Conservation (phyloP, 2,113 vertebrate genomes). For the Beaufortia kweichowensis region DNA sequence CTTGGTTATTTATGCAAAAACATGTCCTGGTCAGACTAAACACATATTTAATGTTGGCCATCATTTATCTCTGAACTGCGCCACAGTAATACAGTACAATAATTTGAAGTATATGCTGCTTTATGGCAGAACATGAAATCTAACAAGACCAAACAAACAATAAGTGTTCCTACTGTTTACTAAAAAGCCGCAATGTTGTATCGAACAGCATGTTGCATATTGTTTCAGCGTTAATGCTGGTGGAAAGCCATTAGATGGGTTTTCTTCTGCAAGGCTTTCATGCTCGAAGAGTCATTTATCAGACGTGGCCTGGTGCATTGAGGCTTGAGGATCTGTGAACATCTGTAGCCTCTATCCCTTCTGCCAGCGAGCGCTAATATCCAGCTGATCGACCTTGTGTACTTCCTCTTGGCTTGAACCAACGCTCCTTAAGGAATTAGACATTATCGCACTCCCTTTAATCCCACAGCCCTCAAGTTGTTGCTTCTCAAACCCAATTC, state of each 20-base stretch:
- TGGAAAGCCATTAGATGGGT: conserved; percentile 4
- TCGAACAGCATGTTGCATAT: background rate
- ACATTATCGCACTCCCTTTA: background rate
- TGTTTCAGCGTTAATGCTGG: conserved; percentile 1
- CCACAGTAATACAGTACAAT: too few species aligned
- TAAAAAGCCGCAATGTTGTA: background rate
- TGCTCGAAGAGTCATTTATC: conserved; percentile 22
- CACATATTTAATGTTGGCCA: too few species aligned
- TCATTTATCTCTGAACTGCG: too few species aligned
- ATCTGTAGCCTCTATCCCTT: conserved; percentile 69
- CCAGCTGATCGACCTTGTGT: conserved; percentile 71
- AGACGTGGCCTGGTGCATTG: conserved; percentile 16
- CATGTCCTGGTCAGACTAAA: too few species aligned
- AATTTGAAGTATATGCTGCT: too few species aligned
- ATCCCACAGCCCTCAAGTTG: background rate
- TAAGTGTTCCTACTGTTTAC: background rate
- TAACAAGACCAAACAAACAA: background rate
- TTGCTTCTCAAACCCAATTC: background rate
- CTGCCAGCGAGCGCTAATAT: conserved; percentile 63
- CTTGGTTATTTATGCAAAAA: too few species aligned
- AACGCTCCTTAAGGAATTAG: background rate
- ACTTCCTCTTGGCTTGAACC: conserved; percentile 11
- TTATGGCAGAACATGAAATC: too few species aligned
- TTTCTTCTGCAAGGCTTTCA: conserved; percentile 8
- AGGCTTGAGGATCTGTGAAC: conserved; percentile 40